phyloP scores from a whole-genome alignment of 2,797 vertebrate genomes.

The Sciaenops ocellatus region DNA sequence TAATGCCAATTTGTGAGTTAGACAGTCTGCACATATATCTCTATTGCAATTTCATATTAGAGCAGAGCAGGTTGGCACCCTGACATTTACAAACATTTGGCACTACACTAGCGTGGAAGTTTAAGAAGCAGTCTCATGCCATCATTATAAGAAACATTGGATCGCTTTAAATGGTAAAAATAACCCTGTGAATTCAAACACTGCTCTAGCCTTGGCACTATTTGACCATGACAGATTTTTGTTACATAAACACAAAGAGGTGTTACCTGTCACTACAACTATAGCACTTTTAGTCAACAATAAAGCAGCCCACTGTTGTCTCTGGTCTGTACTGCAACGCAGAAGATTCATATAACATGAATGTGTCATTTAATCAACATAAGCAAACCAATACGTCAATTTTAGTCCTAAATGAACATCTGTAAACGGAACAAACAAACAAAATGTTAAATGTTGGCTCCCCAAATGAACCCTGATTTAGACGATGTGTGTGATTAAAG shows the following conservation, averaged over 20 bases:
- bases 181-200: not conserved
- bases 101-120: too few relatives aligned
- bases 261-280: not conserved
- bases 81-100: too few relatives aligned
- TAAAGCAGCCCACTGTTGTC: not conserved
- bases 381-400: not conserved
- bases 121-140: too few relatives aligned
- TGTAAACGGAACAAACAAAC: not conserved
- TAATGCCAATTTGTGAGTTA: too few relatives aligned
- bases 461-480: not conserved
- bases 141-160: too few relatives aligned
- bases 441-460: not conserved
- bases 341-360: not conserved
- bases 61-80: too few relatives aligned
- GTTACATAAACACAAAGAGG: not conserved
- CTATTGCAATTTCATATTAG: too few relatives aligned
- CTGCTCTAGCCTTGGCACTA: not conserved
- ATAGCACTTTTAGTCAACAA: not conserved
- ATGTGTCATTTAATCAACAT: not conserved
- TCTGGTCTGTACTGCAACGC: not conserved
- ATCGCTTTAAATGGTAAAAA: slow-evolving; percentile 3
- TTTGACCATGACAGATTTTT: slow-evolving; percentile 6
- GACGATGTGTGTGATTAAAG: not conserved
- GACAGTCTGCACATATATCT: too few relatives aligned
- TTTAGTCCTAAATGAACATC: not conserved